These are phyloP conservation scores for Melinaea marsaeus DNA, from an alignment of 2,888 invertebrate genomes.

Conservation along the genomic window DNA sequence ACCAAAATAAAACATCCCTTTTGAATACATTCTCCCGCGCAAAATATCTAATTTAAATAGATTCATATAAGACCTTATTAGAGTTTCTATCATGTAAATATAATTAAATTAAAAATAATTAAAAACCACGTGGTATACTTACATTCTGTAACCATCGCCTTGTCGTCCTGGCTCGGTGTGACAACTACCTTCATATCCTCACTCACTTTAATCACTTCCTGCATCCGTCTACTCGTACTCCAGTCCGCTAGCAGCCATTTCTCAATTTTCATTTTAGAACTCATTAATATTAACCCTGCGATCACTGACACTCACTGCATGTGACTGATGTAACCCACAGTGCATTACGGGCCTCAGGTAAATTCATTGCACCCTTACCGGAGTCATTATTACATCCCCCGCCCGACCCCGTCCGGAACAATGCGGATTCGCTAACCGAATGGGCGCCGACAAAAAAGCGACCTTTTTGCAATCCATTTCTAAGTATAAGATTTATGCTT, in stretches of 20 bases:
- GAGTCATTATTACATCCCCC: slow-evolving; percentile 59
- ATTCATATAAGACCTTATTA: slow-evolving; percentile 6
- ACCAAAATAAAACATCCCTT: too few relatives aligned
- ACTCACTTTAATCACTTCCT: slow-evolving; percentile 21
- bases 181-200: slow-evolving; percentile 25
- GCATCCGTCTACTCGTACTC: slow-evolving; percentile 35
- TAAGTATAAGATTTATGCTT: slow-evolving; percentile 44
- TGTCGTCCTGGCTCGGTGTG: slow-evolving; percentile 15
- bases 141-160: slow-evolving; percentile 19
- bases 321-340: slow-evolving; percentile 24
- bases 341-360: slow-evolving; percentile 51
- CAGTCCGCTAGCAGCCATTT: slow-evolving; percentile 60
- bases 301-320: slow-evolving; percentile 19
- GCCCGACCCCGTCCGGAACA: slow-evolving; percentile 49
- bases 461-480: slow-evolving; percentile 66
- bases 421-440: slow-evolving; percentile 65
- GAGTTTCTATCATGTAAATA: neutral
- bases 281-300: slow-evolving; percentile 29
- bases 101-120: neutral
- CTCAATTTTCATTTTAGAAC: slow-evolving; percentile 43
- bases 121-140: slow-evolving; percentile 16
- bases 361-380: slow-evolving; percentile 68
- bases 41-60: neutral
- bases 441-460: slow-evolving; percentile 55
- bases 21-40: neutral